Conservation (phyloP, 2,888 invertebrate species). For the Thera obeliscata region DNA sequence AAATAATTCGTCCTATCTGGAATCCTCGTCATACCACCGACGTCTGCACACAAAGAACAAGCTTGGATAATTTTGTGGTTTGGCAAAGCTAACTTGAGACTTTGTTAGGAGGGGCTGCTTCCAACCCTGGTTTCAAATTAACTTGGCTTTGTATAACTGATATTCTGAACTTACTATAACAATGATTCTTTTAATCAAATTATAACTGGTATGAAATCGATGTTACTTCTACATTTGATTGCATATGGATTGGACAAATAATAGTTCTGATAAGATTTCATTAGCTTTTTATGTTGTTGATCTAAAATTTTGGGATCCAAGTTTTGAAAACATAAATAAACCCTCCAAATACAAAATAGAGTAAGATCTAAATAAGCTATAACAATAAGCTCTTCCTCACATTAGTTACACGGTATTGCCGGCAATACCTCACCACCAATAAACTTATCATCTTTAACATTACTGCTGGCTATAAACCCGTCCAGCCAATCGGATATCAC, state of each 20-base stretch:
- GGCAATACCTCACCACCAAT: constrained; percentile 37
- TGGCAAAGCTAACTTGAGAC: constrained; percentile 7
- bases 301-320: neutral
- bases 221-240: neutral
- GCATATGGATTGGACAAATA: too few relatives aligned
- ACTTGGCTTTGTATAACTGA: neutral
- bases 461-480: constrained; percentile 52
- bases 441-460: constrained; percentile 55
- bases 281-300: too few relatives aligned
- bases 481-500: constrained; percentile 90
- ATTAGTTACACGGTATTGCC: constrained; percentile 9
- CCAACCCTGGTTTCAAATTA: neutral
- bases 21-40: constrained; percentile 12
- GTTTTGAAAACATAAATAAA: constrained; percentile 16
- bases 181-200: too few relatives aligned
- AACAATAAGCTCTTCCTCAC: neutral
- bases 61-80: constrained; percentile 16
- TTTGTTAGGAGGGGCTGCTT: neutral
- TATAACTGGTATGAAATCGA: neutral
- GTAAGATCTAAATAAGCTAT: constrained; percentile 6
- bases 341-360: constrained; percentile 20
- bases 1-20: constrained; percentile 27
- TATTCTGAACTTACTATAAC: neutral
- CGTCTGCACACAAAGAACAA: constrained; percentile 16
- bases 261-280: too few relatives aligned